A percentile compares a stretch with the other conserved stretches of the same genome.
These are phyloP conservation scores for Porites lutea DNA, from an alignment of 64 coral and sea anemone genomes.

Conservation along the genomic window DNA sequence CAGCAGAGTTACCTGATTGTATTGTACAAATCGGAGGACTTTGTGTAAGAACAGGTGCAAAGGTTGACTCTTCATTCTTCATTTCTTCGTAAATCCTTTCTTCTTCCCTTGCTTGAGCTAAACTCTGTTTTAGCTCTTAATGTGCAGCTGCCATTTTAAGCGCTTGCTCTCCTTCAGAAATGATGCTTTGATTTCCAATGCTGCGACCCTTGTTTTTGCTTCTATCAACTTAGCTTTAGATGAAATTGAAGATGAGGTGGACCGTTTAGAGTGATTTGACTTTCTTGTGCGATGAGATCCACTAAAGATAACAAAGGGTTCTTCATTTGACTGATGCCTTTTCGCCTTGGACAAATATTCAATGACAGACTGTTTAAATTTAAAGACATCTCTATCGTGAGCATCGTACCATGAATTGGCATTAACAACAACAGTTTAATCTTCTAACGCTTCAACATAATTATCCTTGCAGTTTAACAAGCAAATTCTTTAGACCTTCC, in stretches of 20 bases:
- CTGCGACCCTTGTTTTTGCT: too few species aligned
- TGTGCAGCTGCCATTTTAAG: too few species aligned
- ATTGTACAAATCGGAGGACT: neutral
- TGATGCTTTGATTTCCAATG: too few species aligned
- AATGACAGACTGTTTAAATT: constrained; percentile 27
- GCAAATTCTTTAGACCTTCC: constrained; percentile 18
- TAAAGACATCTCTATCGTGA: neutral
- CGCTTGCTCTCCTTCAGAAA: too few species aligned
- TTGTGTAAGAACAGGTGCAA: neutral
- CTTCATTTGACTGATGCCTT: neutral
- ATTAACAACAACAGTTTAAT: too few species aligned
- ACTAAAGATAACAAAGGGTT: neutral
- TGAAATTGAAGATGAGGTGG: neutral
- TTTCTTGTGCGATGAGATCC: constrained; percentile 12
- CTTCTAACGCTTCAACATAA: too few species aligned
- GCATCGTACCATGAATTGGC: too few species aligned
- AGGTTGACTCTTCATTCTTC: neutral
- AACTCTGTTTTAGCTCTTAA: neutral
- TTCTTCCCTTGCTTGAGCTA: too few species aligned
- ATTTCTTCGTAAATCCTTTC: too few species aligned
- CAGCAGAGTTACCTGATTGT: too few species aligned
- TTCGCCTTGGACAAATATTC: constrained; percentile 58
- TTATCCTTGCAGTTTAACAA: neutral
- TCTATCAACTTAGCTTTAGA: neutral
- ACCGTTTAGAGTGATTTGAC: constrained; percentile 12